phyloP scores from a whole-genome alignment of 2,797 vertebrate genomes.

The Heliangelus exortis region DNA sequence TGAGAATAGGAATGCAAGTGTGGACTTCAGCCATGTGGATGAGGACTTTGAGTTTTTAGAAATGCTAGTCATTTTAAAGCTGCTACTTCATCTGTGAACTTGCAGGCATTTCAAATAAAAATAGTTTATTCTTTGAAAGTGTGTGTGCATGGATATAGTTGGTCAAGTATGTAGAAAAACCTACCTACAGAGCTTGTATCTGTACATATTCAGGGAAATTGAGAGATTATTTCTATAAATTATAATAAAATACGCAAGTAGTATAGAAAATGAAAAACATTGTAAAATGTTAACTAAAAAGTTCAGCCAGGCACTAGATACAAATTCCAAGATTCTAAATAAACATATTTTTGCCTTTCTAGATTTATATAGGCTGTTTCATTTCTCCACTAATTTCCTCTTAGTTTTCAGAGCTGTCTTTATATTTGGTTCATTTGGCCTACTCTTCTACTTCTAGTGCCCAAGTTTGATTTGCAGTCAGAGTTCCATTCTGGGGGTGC shows the following conservation, averaged over 20 bases:
- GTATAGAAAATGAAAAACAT: neutral
- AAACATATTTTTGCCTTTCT: neutral
- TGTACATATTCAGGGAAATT: neutral
- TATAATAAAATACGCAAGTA: neutral
- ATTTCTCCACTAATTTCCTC: neutral
- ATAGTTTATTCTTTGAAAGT: neutral
- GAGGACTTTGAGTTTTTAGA: neutral
- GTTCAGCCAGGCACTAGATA: neutral
- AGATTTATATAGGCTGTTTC: neutral
- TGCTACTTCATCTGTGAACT: neutral
- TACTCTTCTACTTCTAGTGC: neutral
- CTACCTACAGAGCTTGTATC: neutral
- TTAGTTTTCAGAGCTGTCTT: constrained; percentile 4
- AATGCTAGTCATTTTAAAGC: neutral
- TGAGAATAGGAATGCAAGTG: neutral
- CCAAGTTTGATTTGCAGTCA: constrained; percentile 1
- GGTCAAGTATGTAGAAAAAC: neutral
- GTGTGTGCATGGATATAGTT: neutral
- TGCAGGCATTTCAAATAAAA: neutral
- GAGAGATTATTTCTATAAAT: neutral
- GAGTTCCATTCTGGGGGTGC: neutral
- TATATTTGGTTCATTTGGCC: constrained; percentile 11
- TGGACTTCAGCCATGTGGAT: neutral
- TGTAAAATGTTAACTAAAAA: neutral
- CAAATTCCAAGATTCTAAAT: neutral